Percentiles rank a stretch among this genome's conserved stretches.
phyloP scores from a whole-genome alignment of 2,113 vertebrate genomes.

The Suncus etruscus region DNA sequence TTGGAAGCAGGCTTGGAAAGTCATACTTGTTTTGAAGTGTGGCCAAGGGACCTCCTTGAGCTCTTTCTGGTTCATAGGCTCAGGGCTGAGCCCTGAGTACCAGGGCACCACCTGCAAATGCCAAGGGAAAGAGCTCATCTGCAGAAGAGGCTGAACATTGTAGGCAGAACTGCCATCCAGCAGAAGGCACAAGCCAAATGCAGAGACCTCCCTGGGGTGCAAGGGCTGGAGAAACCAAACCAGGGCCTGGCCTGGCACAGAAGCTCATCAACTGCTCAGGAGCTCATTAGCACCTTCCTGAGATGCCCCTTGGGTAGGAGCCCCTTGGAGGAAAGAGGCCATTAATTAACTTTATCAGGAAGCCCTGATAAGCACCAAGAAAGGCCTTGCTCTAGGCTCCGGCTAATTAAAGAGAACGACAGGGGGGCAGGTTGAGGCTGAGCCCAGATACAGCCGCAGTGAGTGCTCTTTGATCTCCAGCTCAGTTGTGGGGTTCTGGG shows the following conservation, averaged over 20 bases:
- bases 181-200: constrained; percentile 19
- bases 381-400: constrained; percentile 72
- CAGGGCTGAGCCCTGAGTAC: background rate
- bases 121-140: background rate
- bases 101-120: constrained; percentile 36
- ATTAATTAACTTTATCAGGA: constrained; percentile 83
- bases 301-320: constrained; percentile 77
- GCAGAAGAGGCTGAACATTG: constrained; percentile 10
- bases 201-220: background rate
- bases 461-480: constrained; percentile 14
- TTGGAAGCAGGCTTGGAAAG: background rate
- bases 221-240: constrained; percentile 62
- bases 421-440: background rate
- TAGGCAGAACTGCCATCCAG: constrained; percentile 39
- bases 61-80: background rate
- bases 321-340: constrained; percentile 79
- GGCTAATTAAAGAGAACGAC: constrained; percentile 77
- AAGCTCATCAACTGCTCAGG: constrained; percentile 77
- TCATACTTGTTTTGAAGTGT: background rate
- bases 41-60: constrained; percentile 34
- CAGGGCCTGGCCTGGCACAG: constrained; percentile 78
- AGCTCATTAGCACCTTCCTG: constrained; percentile 86
- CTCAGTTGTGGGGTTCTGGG: background rate
- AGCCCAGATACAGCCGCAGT: background rate
- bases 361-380: constrained; percentile 78